Percentiles rank a stretch among this genome's conserved stretches.
These are phyloP conservation scores for Philhelius pedissequus DNA, from an alignment of 2,888 invertebrate genomes.

Conservation along the genomic window DNA sequence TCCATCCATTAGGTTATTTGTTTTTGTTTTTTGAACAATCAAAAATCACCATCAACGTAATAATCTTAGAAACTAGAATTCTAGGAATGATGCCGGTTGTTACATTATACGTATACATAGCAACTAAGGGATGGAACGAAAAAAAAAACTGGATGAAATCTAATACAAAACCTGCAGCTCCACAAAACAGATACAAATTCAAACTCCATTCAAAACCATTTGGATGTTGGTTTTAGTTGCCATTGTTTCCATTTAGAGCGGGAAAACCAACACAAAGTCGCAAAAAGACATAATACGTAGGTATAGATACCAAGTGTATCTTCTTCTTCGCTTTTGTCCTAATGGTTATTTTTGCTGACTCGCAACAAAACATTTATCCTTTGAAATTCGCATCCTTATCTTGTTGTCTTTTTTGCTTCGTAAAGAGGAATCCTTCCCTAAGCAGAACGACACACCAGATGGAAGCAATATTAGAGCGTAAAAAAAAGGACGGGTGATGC, in stretches of 20 bases:
- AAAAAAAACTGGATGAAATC: not conserved
- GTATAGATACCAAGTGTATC: too few species aligned
- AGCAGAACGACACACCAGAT: not conserved
- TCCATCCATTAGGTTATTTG: not conserved
- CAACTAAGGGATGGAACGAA: not conserved
- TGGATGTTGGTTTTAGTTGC: constrained; percentile 13
- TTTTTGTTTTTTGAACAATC: not conserved
- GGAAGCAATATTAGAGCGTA: constrained; percentile 8
- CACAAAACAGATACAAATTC: not conserved
- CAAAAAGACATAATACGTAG: not conserved
- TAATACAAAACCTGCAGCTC: not conserved
- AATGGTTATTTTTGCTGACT: constrained; percentile 46
- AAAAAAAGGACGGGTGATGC: constrained; percentile 15
- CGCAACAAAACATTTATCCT: constrained; percentile 12
- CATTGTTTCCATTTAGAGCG: constrained; percentile 10
- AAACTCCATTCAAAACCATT: constrained; percentile 14
- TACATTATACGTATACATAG: too few species aligned
- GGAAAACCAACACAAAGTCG: not conserved
- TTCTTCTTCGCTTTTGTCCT: constrained; percentile 1
- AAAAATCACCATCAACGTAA: not conserved
- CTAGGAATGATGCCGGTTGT: not conserved
- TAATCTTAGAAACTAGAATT: not conserved
- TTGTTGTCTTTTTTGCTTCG: not conserved
- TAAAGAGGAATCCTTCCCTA: not conserved
- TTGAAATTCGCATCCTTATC: constrained; percentile 11